Percentiles rank a stretch among this genome's conserved stretches.
Evolutionary conservation across 2,113 vertebrate species (phyloP).

Genomic region (Anser cygnoides): DNA sequence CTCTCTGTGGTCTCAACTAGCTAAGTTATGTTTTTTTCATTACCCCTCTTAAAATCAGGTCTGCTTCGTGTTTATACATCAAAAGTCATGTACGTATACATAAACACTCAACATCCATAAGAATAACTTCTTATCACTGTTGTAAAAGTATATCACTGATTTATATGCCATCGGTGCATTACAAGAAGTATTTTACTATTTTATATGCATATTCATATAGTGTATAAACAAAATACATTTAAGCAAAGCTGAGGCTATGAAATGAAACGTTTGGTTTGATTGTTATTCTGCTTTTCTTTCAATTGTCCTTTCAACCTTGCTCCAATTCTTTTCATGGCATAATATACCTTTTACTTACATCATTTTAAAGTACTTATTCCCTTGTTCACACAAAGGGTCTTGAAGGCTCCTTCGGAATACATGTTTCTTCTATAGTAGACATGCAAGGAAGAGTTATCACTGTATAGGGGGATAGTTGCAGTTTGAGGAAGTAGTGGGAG

Average conservation of each 20-base stretch:
- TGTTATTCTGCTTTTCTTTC: neutral
- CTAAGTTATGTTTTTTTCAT: conserved; percentile 24
- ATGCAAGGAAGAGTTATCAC: neutral
- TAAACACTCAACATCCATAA: conserved; percentile 30
- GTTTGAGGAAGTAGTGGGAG: neutral
- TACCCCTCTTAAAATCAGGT: conserved; percentile 33
- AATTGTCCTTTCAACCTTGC: neutral
- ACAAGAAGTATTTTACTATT: conserved; percentile 29
- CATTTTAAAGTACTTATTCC: neutral
- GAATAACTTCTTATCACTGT: conserved; percentile 20
- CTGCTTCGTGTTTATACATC: conserved; percentile 3
- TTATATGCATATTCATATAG: neutral
- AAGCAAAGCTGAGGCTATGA: neutral
- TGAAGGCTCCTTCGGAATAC: neutral
- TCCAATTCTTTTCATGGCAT: neutral
- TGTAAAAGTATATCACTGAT: conserved; percentile 31
- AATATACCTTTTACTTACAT: neutral
- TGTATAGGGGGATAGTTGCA: neutral
- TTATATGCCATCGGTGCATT: neutral
- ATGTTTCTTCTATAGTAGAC: neutral
- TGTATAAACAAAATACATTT: conserved; percentile 6
- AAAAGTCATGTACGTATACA: conserved; percentile 21
- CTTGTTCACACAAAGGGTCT: neutral
- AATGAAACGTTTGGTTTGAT: neutral
- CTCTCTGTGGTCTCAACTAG: neutral